phyloP scores from a whole-genome alignment of 2,797 vertebrate species.

The Chelon auratus region DNA sequence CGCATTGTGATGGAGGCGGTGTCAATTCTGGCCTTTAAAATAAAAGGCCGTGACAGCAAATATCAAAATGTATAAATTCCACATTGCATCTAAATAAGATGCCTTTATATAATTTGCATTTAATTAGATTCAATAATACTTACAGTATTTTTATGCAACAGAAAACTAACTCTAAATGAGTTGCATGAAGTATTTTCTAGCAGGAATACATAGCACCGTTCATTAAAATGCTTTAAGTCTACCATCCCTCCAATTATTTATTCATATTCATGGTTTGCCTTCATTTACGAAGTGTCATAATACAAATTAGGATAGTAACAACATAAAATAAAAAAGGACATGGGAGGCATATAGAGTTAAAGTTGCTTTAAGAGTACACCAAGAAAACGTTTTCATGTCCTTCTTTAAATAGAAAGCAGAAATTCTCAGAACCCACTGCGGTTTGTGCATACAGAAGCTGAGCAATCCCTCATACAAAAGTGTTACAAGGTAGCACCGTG shows the following conservation, averaged over 20 bases:
- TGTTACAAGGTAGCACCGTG: conserved; percentile 30
- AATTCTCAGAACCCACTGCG: neutral
- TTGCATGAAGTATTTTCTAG: no score
- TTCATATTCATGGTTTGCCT: no score
- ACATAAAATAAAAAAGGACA: neutral
- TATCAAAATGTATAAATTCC: neutral
- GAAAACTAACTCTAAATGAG: no score
- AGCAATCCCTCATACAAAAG: conserved; percentile 31
- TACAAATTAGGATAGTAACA: neutral
- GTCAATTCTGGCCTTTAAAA: conserved; percentile 8
- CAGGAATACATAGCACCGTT: no score
- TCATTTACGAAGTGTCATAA: neutral
- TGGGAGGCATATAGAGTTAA: neutral
- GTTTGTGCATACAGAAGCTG: conserved; percentile 6
- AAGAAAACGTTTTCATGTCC: neutral
- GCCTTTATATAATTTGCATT: no score
- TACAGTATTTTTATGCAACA: no score
- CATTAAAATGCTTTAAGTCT: no score
- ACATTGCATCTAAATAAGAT: neutral
- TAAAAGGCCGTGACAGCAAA: neutral
- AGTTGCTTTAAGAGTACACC: neutral
- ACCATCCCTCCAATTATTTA: no score
- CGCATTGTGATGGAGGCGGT: conserved; percentile 2
- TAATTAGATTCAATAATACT: no score
- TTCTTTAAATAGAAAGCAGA: conserved; percentile 4